Evolutionary conservation across 2,888 invertebrate species (phyloP).

Genomic region (Pandemis cinnamomeana): DNA sequence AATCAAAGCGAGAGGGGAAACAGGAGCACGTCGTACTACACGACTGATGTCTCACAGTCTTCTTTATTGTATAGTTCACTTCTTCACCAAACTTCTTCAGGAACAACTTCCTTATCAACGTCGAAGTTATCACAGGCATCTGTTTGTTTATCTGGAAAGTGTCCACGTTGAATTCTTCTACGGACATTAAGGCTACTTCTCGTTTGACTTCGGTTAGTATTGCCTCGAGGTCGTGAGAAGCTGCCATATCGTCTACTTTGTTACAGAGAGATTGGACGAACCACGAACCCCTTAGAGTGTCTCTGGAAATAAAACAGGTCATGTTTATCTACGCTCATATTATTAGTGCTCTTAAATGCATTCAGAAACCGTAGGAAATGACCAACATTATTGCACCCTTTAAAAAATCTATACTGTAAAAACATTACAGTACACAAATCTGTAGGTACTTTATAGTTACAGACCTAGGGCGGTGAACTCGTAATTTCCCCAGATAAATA

Average conservation of each 20-base stretch:
- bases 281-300: conserved; percentile 66
- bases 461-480: too few relatives aligned
- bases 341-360: too few relatives aligned
- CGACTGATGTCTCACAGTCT: conserved; percentile 43
- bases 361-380: too few relatives aligned
- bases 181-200: conserved; percentile 64
- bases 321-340: too few relatives aligned
- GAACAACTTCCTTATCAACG: conserved; percentile 34
- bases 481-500: too few relatives aligned
- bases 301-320: conserved; percentile 47
- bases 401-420: too few relatives aligned
- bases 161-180: conserved; percentile 39
- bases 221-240: conserved; percentile 62
- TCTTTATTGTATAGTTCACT: conserved; percentile 52
- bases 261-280: conserved; percentile 71
- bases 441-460: too few relatives aligned
- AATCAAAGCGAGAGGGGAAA: conserved; percentile 41
- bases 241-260: conserved; percentile 59
- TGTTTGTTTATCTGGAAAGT: conserved; percentile 23
- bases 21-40: conserved; percentile 45
- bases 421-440: too few relatives aligned
- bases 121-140: conserved; percentile 37
- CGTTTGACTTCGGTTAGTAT: conserved; percentile 69
- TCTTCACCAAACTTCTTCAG: conserved; percentile 34
- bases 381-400: too few relatives aligned